A percentile compares a stretch with the other conserved stretches of the same genome.
Conservation (phyloP, 2,797 vertebrate genomes). For the Tapera naevia region DNA sequence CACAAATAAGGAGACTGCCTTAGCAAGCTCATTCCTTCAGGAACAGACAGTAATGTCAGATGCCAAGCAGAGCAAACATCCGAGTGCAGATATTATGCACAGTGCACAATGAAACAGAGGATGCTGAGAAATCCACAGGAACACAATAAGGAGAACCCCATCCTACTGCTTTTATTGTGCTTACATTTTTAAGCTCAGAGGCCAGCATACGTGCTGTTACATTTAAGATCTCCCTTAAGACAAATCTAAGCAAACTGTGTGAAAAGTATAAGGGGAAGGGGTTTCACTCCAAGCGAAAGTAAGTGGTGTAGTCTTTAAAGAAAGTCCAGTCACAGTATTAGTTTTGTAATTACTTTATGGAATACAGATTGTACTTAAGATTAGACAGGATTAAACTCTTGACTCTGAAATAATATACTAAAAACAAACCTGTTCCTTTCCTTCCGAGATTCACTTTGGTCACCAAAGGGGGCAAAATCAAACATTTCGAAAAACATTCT, state of each 20-base stretch:
- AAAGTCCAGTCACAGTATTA: neutral
- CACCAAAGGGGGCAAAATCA: neutral
- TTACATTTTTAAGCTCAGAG: neutral
- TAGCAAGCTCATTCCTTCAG: neutral
- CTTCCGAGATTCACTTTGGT: neutral
- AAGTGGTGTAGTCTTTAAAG: neutral
- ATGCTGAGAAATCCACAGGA: neutral
- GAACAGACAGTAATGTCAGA: neutral
- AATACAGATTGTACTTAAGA: neutral
- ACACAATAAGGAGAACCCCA: neutral
- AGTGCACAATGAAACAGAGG: neutral
- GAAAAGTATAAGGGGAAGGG: neutral
- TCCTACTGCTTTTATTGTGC: neutral
- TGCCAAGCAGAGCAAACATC: neutral
- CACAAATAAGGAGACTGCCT: neutral
- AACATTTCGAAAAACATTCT: neutral
- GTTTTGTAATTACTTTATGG: neutral
- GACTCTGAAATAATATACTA: neutral
- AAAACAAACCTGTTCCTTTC: neutral
- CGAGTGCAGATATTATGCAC: rapidly evolving
- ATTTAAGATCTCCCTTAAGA: neutral
- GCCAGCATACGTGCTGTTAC: neutral
- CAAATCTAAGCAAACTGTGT: neutral
- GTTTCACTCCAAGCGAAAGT: neutral
- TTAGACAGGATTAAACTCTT: neutral